Evolutionary conservation across 1,140 invertebrate genomes (phyloP).

Genomic region (Drosophila athabasca): DNA sequence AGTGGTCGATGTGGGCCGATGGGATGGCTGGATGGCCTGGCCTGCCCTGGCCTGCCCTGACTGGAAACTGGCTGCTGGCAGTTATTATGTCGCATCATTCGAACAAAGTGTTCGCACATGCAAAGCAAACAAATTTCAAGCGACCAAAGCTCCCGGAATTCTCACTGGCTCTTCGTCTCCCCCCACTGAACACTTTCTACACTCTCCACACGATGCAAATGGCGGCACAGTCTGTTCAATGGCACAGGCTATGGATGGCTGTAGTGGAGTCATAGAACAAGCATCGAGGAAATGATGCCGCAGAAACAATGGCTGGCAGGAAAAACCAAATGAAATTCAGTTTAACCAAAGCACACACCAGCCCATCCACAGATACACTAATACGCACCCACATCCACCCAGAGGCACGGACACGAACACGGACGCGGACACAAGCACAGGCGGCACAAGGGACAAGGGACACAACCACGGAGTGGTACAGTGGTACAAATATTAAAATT

Average conservation of each 20-base stretch:
- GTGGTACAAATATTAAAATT: slow-evolving; percentile 74
- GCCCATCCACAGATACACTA: not conserved
- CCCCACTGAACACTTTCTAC: no score
- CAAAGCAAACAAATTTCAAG: slow-evolving; percentile 59
- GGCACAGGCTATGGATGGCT: not conserved
- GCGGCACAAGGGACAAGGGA: not conserved
- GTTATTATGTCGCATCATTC: slow-evolving; percentile 73
- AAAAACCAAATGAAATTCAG: slow-evolving; percentile 73
- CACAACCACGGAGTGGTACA: not conserved
- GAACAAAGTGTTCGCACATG: slow-evolving; percentile 62
- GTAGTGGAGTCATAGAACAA: slow-evolving; percentile 26
- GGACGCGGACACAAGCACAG: slow-evolving; percentile 7
- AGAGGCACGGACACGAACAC: slow-evolving; percentile 6
- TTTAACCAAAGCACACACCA: slow-evolving; percentile 44
- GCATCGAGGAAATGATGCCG: slow-evolving; percentile 21
- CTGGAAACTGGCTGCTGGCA: slow-evolving; percentile 22
- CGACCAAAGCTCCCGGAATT: not conserved
- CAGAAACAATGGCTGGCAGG: slow-evolving; percentile 50
- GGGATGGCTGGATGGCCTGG: no score
- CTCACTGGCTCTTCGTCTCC: no score
- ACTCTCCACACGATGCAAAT: no score
- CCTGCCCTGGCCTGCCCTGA: not conserved
- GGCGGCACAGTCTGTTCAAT: not conserved
- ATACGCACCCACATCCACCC: not conserved
- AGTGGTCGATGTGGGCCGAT: no score